Conservation (phyloP, 2,797 vertebrate genomes). For the Brachyalestes nurse region DNA sequence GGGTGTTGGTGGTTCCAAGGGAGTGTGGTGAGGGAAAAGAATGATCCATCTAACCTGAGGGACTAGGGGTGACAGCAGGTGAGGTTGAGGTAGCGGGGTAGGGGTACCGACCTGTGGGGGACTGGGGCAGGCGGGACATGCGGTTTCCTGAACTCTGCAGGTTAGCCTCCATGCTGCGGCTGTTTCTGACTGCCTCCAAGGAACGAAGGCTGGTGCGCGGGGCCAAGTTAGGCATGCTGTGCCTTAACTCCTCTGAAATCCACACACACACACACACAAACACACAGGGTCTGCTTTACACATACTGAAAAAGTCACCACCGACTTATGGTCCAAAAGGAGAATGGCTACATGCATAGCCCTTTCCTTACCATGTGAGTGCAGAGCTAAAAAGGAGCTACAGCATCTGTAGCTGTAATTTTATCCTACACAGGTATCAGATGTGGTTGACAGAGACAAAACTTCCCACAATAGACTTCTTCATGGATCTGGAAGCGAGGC, state of each 20-base stretch:
- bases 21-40: neutral
- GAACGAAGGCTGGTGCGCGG: slow-evolving; percentile 87
- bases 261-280: slow-evolving; percentile 67
- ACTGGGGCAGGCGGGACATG: slow-evolving; percentile 87
- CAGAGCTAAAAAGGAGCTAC: neutral
- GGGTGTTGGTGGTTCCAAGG: slow-evolving; percentile 38
- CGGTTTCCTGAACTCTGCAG: slow-evolving; percentile 89
- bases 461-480: too few species aligned
- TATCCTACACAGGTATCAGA: neutral
- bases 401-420: neutral
- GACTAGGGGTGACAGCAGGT: slow-evolving; percentile 21
- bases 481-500: too few species aligned
- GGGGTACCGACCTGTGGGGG: slow-evolving; percentile 83
- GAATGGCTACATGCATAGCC: slow-evolving; percentile 7
- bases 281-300: slow-evolving; percentile 51
- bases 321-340: neutral
- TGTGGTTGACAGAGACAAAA: neutral
- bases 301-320: neutral
- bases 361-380: slow-evolving; percentile 3
- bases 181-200: slow-evolving; percentile 89
- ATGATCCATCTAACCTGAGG: neutral
- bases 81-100: slow-evolving; percentile 26
- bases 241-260: slow-evolving; percentile 89
- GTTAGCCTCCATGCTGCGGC: slow-evolving; percentile 92
- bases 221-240: slow-evolving; percentile 94